A percentile compares a stretch with the other conserved stretches of the same genome.
Evolutionary conservation across 92 coral and sea anemone species (phyloP).

Genomic region (Hydrozoanthus gracilis): DNA sequence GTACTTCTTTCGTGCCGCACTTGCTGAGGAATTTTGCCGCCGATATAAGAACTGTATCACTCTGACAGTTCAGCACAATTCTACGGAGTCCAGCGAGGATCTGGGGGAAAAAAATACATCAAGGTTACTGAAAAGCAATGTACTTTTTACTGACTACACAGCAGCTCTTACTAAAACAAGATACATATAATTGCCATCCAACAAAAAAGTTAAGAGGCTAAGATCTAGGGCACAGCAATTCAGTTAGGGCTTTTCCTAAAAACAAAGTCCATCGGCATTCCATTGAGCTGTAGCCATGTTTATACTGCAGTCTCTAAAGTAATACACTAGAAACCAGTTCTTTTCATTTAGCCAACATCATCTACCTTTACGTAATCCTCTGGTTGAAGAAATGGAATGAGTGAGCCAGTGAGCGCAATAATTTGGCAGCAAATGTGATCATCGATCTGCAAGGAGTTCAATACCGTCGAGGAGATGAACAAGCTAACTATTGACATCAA

Average conservation of each 20-base stretch:
- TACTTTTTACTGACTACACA: neutral
- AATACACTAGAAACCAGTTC: neutral
- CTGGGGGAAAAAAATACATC: neutral
- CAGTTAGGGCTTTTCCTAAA: neutral
- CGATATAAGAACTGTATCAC: slow-evolving; percentile 7
- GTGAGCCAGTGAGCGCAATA: slow-evolving; percentile 62
- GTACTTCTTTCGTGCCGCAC: slow-evolving; percentile 75
- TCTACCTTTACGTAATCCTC: slow-evolving; percentile 78
- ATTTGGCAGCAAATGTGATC: slow-evolving; percentile 66
- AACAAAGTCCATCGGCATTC: neutral
- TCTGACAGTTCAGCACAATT: slow-evolving; percentile 11
- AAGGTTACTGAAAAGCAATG: neutral
- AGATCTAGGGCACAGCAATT: neutral
- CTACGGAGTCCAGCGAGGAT: slow-evolving; percentile 39
- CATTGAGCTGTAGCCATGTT: neutral
- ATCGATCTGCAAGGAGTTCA: slow-evolving; percentile 48
- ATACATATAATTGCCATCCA: neutral
- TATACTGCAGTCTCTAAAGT: neutral
- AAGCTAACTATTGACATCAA: neutral
- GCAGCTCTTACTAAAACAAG: neutral
- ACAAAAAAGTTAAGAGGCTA: neutral
- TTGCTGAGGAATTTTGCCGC: slow-evolving; percentile 75
- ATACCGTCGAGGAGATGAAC: neutral
- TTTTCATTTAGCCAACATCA: neutral
- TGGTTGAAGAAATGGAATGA: slow-evolving; percentile 72